phyloP scores from a whole-genome alignment of 92 coral and sea anemone species.

The Metridium senile region DNA sequence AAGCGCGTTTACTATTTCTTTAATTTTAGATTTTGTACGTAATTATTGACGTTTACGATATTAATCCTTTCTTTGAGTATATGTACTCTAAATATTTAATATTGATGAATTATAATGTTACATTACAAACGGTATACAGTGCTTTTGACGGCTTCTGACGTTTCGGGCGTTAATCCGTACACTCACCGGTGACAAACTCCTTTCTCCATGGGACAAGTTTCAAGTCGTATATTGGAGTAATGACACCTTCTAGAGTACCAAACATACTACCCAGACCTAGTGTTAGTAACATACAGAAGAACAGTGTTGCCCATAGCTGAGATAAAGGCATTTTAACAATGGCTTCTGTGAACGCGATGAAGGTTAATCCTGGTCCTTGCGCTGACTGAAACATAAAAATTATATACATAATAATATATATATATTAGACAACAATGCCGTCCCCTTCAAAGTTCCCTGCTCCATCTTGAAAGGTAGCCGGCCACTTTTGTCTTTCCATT shows the following conservation, averaged over 20 bases:
- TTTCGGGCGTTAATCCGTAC: too few relatives aligned
- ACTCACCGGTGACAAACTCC: slow-evolving; percentile 83
- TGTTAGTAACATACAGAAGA: slow-evolving; percentile 93
- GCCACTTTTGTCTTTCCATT: too few relatives aligned
- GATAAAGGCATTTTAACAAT: slow-evolving; percentile 87
- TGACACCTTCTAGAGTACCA: slow-evolving; percentile 89
- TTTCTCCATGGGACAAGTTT: slow-evolving; percentile 81
- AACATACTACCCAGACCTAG: slow-evolving; percentile 97
- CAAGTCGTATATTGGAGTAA: slow-evolving; percentile 85
- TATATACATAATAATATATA: too few relatives aligned
- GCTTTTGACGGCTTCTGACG: too few relatives aligned
- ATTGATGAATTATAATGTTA: too few relatives aligned
- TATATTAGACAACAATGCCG: background rate
- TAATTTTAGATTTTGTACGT: too few relatives aligned
- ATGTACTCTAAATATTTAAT: too few relatives aligned
- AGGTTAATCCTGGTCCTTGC: slow-evolving; percentile 90
- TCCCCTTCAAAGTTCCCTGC: background rate
- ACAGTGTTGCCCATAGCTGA: slow-evolving; percentile 92
- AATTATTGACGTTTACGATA: too few relatives aligned
- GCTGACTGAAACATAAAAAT: slow-evolving; percentile 65
- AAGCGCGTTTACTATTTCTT: too few relatives aligned
- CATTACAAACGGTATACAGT: too few relatives aligned
- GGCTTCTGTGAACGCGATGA: slow-evolving; percentile 98
- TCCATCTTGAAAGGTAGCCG: too few relatives aligned
- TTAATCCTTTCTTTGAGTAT: too few relatives aligned